Conservation (phyloP, 1,140 invertebrate genomes). For the Zaprionus inermis region DNA sequence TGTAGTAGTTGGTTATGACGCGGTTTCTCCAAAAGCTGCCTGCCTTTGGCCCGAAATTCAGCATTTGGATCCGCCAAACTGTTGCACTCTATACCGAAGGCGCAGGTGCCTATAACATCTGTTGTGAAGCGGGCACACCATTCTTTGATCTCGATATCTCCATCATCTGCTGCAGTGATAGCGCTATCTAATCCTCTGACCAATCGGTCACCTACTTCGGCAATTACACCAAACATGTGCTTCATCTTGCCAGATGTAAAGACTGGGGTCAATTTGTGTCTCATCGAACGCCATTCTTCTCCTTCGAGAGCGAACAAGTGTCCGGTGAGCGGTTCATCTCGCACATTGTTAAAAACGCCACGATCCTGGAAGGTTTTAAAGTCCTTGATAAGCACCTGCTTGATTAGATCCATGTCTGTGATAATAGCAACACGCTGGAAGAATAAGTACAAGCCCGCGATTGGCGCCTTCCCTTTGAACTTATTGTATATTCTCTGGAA, state of each 20-base stretch:
- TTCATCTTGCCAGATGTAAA: constrained; percentile 87
- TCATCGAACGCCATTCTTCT: constrained; percentile 85
- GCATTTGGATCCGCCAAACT: constrained; percentile 84
- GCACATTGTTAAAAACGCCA: constrained; percentile 85
- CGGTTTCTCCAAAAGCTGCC: constrained; percentile 48
- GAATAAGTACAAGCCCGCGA: constrained; percentile 64
- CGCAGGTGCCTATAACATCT: constrained; percentile 86
- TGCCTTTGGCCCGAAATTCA: constrained; percentile 84
- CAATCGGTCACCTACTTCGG: constrained; percentile 68
- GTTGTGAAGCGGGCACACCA: constrained; percentile 87
- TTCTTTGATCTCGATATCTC: constrained; percentile 86
- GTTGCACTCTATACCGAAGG: constrained; percentile 85
- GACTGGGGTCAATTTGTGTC: constrained; percentile 85
- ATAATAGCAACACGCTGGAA: constrained; percentile 44
- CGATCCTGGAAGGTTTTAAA: constrained; percentile 79
- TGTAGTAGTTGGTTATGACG: constrained; percentile 46
- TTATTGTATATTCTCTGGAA: constrained; percentile 67
- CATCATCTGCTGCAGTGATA: constrained; percentile 52
- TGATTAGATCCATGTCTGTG: constrained; percentile 68
- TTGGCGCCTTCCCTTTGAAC: constrained; percentile 64
- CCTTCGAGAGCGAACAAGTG: constrained; percentile 85
- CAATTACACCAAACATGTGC: constrained; percentile 84
- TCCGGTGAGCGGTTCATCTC: constrained; percentile 85
- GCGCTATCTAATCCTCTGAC: constrained; percentile 23
- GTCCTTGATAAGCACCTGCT: constrained; percentile 77